Conservation (phyloP, 2,797 vertebrate genomes). For the Crenichthys baileyi region DNA sequence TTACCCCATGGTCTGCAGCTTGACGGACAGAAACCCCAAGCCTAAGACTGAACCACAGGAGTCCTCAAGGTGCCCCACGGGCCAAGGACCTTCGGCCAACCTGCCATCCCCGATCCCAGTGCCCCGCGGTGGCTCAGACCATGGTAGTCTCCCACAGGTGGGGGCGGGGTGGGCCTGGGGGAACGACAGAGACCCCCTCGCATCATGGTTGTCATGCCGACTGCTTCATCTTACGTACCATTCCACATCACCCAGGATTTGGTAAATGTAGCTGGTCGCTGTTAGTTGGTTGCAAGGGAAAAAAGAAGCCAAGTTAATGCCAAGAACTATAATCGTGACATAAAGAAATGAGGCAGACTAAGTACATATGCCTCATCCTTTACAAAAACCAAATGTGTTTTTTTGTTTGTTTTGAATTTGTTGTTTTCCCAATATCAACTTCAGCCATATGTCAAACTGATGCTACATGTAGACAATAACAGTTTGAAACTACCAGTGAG, state of each 20-base stretch:
- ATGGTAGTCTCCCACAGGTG: conserved; percentile 99
- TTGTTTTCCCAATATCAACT: conserved; percentile 33
- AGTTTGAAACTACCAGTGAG: conserved; percentile 80
- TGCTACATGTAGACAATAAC: conserved; percentile 67
- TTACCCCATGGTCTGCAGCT: conserved; percentile 86
- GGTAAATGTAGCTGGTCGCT: conserved; percentile 99
- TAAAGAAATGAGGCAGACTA: conserved; percentile 69
- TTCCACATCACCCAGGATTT: conserved; percentile 99
- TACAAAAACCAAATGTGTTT: conserved; percentile 31
- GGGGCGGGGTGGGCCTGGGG: conserved; percentile 76
- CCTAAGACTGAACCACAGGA: conserved; percentile 98
- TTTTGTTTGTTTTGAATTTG: conserved; percentile 10
- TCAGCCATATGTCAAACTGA: conserved; percentile 51
- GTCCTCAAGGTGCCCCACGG: conserved; percentile 96
- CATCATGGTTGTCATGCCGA: conserved; percentile 99
- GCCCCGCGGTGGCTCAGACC: conserved; percentile 97
- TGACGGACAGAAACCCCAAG: conserved; percentile 81
- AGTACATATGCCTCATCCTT: conserved; percentile 55
- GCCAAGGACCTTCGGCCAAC: conserved; percentile 99
- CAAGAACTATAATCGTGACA: conserved; percentile 66
- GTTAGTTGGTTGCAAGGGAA: conserved; percentile 98
- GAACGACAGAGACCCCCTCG: conserved; percentile 94
- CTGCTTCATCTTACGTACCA: conserved; percentile 99
- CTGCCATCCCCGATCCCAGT: conserved; percentile 99
- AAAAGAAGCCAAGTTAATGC: conserved; percentile 99